Percentiles rank a stretch among this genome's conserved stretches.
Conservation (phyloP, 1,140 invertebrate species). For the Cepaea nemoralis region DNA sequence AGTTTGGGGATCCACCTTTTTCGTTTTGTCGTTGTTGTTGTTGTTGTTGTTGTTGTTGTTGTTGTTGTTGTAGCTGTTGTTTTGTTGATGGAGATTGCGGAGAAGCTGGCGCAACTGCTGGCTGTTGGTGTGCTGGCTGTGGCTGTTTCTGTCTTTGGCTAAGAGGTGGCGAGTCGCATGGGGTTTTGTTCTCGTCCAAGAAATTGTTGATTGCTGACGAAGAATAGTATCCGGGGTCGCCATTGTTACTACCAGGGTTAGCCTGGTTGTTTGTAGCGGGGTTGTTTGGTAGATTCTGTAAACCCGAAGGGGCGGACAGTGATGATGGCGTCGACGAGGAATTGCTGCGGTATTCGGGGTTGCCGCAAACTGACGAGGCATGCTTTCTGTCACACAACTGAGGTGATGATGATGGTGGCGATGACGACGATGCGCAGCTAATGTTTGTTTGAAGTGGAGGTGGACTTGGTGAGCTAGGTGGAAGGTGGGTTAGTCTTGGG, state of each 20-base stretch:
- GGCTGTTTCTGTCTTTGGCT: conserved; percentile 26
- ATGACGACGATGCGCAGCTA: background rate
- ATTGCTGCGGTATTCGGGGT: background rate
- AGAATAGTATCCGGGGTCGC: conserved; percentile 41
- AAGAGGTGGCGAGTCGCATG: conserved; percentile 35
- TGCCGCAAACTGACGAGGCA: conserved; percentile 4
- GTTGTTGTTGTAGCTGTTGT: conserved; percentile 40
- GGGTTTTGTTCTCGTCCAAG: conserved; percentile 18
- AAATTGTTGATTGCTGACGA: conserved; percentile 16
- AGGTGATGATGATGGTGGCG: conserved; percentile 21
- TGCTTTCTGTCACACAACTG: conserved; percentile 30
- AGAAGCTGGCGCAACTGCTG: background rate
- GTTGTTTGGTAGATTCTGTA: conserved; percentile 26
- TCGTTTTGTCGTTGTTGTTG: conserved; percentile 38
- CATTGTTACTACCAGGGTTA: conserved; percentile 53
- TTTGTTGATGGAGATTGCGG: conserved; percentile 43
- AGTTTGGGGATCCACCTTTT: conserved; percentile 40
- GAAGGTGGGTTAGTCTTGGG: conserved; percentile 60
- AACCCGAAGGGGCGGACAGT: conserved; percentile 3
- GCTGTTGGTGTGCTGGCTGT: conserved; percentile 32
- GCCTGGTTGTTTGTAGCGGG: background rate
- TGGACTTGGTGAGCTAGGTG: conserved; percentile 58
- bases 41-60: conserved; percentile 34
- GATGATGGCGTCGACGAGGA: conserved; percentile 34
- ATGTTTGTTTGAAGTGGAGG: conserved; percentile 46